A percentile compares a stretch with the other conserved stretches of the same genome.
These are phyloP conservation scores for Apis dorsata DNA, from an alignment of 1,140 invertebrate genomes.

Conservation along the genomic window DNA sequence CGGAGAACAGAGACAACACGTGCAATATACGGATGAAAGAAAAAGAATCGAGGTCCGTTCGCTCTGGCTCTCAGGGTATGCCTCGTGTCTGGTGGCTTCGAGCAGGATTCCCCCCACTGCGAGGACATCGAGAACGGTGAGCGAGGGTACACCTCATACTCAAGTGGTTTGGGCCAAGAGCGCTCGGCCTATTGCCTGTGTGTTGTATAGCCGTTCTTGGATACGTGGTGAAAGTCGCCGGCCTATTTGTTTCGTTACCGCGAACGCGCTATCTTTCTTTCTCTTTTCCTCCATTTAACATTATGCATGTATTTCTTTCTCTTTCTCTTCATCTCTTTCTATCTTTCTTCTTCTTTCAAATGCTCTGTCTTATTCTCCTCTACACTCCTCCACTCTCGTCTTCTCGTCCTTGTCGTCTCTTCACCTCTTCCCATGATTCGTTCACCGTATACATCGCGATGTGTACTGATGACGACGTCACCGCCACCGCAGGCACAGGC, in stretches of 20 bases:
- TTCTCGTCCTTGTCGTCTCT: conserved; percentile 11
- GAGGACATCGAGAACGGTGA: background rate
- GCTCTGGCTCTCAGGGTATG: conserved; percentile 27
- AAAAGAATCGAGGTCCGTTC: conserved; percentile 41
- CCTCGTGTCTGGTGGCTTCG: conserved; percentile 40
- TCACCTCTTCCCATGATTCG: background rate
- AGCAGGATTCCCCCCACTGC: conserved; percentile 28
- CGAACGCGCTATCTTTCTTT: conserved; percentile 58
- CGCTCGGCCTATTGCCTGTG: conserved; percentile 55
- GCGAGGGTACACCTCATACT: conserved; percentile 18
- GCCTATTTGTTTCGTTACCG: conserved; percentile 77
- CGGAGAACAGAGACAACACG: conserved; percentile 36
- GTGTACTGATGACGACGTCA: conserved; percentile 58
- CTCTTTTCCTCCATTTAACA: background rate
- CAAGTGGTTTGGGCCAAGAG: conserved; percentile 25
- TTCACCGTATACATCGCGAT: conserved; percentile 27
- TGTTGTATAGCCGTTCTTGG: conserved; percentile 58
- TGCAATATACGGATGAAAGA: conserved; percentile 47
- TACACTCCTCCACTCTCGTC: background rate
- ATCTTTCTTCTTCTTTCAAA: background rate
- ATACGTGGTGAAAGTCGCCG: conserved; percentile 76
- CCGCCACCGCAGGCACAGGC: conserved; percentile 59
- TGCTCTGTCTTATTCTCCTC: background rate
- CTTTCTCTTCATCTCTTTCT: background rate
- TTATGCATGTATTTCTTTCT: background rate